These are phyloP conservation scores for Apotomis turbidana DNA, from an alignment of 2,888 invertebrate genomes.

Conservation along the genomic window DNA sequence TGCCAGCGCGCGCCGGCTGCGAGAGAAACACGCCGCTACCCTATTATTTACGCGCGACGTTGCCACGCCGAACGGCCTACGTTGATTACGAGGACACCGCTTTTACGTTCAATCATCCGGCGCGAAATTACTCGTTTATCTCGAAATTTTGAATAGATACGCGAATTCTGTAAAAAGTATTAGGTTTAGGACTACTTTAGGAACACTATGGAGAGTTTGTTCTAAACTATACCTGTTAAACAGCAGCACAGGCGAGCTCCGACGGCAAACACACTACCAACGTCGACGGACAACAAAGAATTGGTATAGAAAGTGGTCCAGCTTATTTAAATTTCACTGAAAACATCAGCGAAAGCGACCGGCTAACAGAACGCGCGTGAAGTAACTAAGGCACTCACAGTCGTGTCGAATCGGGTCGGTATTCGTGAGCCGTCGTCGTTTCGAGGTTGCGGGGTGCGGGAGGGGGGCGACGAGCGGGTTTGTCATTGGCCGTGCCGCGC, in stretches of 20 bases:
- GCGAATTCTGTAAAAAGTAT: slow-evolving; percentile 28
- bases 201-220: slow-evolving; percentile 34
- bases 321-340: slow-evolving; percentile 57
- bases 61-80: slow-evolving; percentile 80
- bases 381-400: slow-evolving; percentile 83
- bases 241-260: slow-evolving; percentile 41
- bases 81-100: slow-evolving; percentile 84
- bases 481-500: slow-evolving; percentile 64
- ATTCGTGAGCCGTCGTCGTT: slow-evolving; percentile 81
- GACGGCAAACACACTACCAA: slow-evolving; percentile 27
- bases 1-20: slow-evolving; percentile 82
- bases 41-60: slow-evolving; percentile 84
- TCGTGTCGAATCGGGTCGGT: slow-evolving; percentile 81
- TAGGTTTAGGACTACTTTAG: slow-evolving; percentile 22
- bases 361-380: slow-evolving; percentile 71
- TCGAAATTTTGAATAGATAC: slow-evolving; percentile 49
- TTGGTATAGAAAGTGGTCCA: slow-evolving; percentile 8
- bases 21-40: slow-evolving; percentile 83
- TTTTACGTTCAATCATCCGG: slow-evolving; percentile 82
- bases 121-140: slow-evolving; percentile 62
- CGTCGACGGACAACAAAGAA: slow-evolving; percentile 35
- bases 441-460: slow-evolving; percentile 73
- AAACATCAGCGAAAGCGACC: slow-evolving; percentile 73
- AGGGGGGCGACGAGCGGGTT: slow-evolving; percentile 56
- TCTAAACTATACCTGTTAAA: slow-evolving; percentile 57